phyloP scores from a whole-genome alignment of 2,797 vertebrate genomes.

The Pteronotus mesoamericanus region DNA sequence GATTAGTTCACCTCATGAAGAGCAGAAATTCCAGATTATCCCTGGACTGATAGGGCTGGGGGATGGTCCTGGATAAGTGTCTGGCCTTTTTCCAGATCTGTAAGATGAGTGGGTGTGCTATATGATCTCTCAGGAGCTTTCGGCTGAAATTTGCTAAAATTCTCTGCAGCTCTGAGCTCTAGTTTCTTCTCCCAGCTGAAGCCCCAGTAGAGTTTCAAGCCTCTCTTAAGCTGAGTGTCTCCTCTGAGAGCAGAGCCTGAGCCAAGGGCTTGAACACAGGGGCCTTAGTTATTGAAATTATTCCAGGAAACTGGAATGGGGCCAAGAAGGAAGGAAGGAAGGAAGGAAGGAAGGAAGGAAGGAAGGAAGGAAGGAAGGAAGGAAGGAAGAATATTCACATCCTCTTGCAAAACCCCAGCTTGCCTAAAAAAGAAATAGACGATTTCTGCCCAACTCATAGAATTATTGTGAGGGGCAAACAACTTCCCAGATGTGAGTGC shows the following conservation, averaged over 20 bases:
- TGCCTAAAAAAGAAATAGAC: background rate
- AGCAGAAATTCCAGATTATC: slow-evolving; percentile 52
- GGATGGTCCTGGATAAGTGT: background rate
- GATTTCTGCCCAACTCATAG: background rate
- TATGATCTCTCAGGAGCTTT: background rate
- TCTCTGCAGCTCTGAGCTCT: background rate
- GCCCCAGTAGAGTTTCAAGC: background rate
- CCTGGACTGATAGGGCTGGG: background rate
- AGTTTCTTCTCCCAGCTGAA: slow-evolving; percentile 9
- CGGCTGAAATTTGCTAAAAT: slow-evolving; percentile 20
- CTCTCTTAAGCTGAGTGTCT: background rate
- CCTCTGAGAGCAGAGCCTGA: background rate
- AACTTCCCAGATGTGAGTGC: background rate
- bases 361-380: background rate
- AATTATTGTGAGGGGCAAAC: background rate
- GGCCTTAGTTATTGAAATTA: background rate
- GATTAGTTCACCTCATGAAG: background rate
- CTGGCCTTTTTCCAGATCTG: slow-evolving; percentile 17
- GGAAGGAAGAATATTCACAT: background rate
- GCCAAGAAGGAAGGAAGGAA: background rate
- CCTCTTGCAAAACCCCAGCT: background rate
- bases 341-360: background rate
- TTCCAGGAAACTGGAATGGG: background rate
- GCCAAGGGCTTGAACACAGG: background rate
- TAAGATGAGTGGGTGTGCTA: background rate